phyloP scores from a whole-genome alignment of 2,888 invertebrate species.

The Metallyticus violacea region DNA sequence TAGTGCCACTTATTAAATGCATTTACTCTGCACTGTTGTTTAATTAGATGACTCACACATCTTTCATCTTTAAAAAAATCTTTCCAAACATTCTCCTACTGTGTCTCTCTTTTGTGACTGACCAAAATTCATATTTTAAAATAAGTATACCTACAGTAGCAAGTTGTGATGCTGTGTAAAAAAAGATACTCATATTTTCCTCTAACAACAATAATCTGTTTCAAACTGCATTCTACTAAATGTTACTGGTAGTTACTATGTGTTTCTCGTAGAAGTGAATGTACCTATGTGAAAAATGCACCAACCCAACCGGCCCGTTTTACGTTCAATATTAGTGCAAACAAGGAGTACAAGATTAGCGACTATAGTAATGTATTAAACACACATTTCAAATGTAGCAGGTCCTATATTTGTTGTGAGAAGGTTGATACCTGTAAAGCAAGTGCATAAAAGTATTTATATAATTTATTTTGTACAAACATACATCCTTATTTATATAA shows the following conservation, averaged over 20 bases:
- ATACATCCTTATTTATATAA: conserved; percentile 6
- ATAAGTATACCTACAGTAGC: conserved; percentile 8
- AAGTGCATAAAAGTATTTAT: conserved; percentile 11
- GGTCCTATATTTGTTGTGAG: conserved; percentile 37
- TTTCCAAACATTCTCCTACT: conserved; percentile 17
- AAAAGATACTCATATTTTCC: conserved; percentile 4
- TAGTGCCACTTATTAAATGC: conserved; percentile 7
- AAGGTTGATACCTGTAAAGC: conserved; percentile 24
- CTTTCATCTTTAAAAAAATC: conserved; percentile 1
- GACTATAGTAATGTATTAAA: too few species aligned
- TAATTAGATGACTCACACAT: conserved; percentile 12
- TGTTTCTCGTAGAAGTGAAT: not conserved
- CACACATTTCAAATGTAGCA: conserved; percentile 16
- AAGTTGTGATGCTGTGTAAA: conserved; percentile 20
- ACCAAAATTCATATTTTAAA: conserved; percentile 10
- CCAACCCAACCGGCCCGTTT: not conserved
- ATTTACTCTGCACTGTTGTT: conserved; percentile 15
- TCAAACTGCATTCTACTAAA: not conserved
- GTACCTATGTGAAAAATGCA: not conserved
- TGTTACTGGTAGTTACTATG: conserved; percentile 3
- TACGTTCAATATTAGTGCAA: not conserved
- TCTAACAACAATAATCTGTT: conserved; percentile 1
- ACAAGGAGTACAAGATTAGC: too few species aligned
- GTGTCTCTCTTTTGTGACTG: conserved; percentile 17
- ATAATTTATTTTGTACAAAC: conserved; percentile 23